Evolutionary conservation across 1,140 invertebrate genomes (phyloP).

Genomic region (Euglossa dilemma): DNA sequence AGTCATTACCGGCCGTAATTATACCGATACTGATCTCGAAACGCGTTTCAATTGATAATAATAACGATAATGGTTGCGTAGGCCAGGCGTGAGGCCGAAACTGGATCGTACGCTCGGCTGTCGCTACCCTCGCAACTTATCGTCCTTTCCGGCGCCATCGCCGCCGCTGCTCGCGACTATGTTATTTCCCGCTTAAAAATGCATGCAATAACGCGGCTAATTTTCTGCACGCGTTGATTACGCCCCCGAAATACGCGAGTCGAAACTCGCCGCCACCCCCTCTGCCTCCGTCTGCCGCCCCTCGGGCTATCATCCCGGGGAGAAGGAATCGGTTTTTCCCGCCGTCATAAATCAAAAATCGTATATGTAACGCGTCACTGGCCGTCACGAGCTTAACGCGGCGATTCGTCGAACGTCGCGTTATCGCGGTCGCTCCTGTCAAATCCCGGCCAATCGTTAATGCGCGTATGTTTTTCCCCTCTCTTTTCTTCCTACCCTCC

Average conservation of each 20-base stretch:
- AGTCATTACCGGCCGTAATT: constrained; percentile 65
- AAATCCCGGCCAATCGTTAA: constrained; percentile 10
- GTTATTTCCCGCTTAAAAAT: constrained; percentile 10
- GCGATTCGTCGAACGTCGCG: not conserved
- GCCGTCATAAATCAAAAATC: not conserved
- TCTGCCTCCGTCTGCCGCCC: not conserved
- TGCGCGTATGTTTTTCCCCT: not conserved
- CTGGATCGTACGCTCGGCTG: not conserved
- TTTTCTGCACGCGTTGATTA: constrained; percentile 26
- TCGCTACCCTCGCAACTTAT: not conserved
- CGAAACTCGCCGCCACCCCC: not conserved
- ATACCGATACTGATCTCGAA: constrained; percentile 61
- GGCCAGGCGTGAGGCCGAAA: not conserved
- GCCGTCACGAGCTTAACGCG: constrained; percentile 4
- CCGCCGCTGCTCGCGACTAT: not conserved
- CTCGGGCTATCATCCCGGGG: too few relatives aligned
- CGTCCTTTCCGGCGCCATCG: not conserved
- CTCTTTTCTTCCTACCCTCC: not conserved
- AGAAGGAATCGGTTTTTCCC: not conserved
- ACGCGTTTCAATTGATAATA: constrained; percentile 67
- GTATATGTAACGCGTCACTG: constrained; percentile 5
- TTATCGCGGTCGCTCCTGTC: constrained; percentile 15
- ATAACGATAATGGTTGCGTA: constrained; percentile 56
- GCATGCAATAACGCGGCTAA: constrained; percentile 39
- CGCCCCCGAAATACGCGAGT: not conserved